These are phyloP conservation scores for Sarcophaga bullata DNA, from an alignment of 1,140 invertebrate genomes.

Conservation along the genomic window DNA sequence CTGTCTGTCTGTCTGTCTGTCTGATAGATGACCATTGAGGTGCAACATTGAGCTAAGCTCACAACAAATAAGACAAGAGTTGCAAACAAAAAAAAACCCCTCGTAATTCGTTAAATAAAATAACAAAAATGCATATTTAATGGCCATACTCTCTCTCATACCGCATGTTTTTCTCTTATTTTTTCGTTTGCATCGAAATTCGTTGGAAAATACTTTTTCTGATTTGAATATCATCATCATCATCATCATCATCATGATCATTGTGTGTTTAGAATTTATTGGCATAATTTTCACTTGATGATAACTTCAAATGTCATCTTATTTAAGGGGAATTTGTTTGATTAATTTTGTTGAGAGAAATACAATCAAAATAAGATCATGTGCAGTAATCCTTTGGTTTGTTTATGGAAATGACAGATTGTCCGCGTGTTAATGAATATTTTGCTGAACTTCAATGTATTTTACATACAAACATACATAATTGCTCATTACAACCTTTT, in stretches of 20 bases:
- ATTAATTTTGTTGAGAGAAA: background rate
- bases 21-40: conserved; percentile 38
- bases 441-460: too few relatives aligned
- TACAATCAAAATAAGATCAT: too few relatives aligned
- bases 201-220: background rate
- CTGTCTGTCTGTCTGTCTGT: too few relatives aligned
- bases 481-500: too few relatives aligned
- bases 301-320: conserved; percentile 4
- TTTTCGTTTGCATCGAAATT: conserved; percentile 12
- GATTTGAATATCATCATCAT: background rate
- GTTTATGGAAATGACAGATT: too few relatives aligned
- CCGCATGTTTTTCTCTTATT: background rate
- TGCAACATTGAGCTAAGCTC: conserved; percentile 19
- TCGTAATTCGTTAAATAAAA: background rate
- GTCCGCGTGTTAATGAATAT: too few relatives aligned
- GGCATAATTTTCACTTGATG: background rate
- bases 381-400: too few relatives aligned
- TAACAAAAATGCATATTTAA: conserved; percentile 37
- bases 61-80: background rate
- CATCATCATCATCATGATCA: too few relatives aligned
- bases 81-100: background rate
- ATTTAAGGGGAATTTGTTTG: background rate
- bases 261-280: too few relatives aligned
- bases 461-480: too few relatives aligned
- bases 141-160: background rate